phyloP scores from a whole-genome alignment of 2,797 vertebrate species.

The Morelia viridis region DNA sequence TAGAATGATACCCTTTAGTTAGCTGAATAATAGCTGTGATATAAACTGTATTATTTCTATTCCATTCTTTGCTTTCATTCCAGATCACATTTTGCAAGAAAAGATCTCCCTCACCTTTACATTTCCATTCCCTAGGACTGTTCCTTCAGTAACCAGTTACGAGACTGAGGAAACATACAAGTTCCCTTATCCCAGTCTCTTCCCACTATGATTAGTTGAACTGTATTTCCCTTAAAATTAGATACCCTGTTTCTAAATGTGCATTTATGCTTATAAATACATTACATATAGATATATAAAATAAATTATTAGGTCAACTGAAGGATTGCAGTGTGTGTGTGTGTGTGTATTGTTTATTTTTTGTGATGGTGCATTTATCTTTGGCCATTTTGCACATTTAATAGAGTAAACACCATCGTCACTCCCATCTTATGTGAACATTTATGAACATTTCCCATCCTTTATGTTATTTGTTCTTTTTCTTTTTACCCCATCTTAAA shows the following conservation, averaged over 20 bases:
- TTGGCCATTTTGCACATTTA: background rate
- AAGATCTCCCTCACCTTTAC: background rate
- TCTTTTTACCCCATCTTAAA: background rate
- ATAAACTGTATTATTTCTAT: background rate
- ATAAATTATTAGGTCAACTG: background rate
- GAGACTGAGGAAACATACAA: background rate
- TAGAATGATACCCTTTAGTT: background rate
- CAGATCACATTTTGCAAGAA: background rate
- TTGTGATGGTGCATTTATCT: background rate
- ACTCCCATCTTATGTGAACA: background rate
- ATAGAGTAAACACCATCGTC: background rate
- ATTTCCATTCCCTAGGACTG: background rate
- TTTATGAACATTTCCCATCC: background rate
- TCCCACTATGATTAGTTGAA: background rate
- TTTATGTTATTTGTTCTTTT: background rate
- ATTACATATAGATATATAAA: background rate
- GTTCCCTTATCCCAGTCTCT: background rate
- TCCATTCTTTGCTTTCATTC: background rate
- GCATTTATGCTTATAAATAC: background rate
- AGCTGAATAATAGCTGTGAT: background rate
- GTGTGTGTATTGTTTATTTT: background rate
- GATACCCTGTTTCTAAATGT: background rate
- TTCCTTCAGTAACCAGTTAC: background rate
- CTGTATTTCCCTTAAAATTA: background rate
- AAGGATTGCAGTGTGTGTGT: background rate